Evolutionary conservation across 2,888 invertebrate genomes (phyloP).

Genomic region (Meta bourneti): DNA sequence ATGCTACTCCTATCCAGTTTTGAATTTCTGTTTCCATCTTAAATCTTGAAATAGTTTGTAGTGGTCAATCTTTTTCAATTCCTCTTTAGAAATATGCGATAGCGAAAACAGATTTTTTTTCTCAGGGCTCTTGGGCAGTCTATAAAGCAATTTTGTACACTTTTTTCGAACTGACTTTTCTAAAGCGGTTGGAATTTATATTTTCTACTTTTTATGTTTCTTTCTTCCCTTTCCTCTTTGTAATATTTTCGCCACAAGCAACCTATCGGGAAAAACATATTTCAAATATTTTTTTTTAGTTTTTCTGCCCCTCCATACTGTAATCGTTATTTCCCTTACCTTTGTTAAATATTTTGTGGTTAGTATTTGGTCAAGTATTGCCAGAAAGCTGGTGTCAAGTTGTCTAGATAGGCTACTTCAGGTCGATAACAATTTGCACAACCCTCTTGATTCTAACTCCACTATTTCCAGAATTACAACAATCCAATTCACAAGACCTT

Average conservation of each 20-base stretch:
- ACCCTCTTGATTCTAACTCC: no score
- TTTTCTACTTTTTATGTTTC: constrained; percentile 21
- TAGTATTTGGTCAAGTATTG: not conserved
- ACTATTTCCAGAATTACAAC: no score
- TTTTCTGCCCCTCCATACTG: not conserved
- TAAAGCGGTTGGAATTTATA: constrained; percentile 46
- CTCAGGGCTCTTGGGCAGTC: constrained; percentile 28
- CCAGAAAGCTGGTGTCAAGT: not conserved
- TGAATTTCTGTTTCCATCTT: constrained; percentile 45
- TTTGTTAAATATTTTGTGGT: not conserved
- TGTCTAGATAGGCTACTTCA: not conserved
- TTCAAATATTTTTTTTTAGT: constrained; percentile 25
- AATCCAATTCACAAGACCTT: no score
- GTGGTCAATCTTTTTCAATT: constrained; percentile 71
- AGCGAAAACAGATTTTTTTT: constrained; percentile 55
- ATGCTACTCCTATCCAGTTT: constrained; percentile 23
- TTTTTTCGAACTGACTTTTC: constrained; percentile 51
- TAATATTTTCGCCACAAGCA: constrained; percentile 18
- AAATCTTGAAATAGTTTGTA: constrained; percentile 58
- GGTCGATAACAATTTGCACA: not conserved
- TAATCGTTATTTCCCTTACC: not conserved
- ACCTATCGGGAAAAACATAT: constrained; percentile 14
- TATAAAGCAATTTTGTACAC: constrained; percentile 54
- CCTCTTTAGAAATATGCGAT: constrained; percentile 55
- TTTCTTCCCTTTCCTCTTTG: constrained; percentile 10